Conservation (phyloP, 2,113 vertebrate genomes). For the Sialia sialis region DNA sequence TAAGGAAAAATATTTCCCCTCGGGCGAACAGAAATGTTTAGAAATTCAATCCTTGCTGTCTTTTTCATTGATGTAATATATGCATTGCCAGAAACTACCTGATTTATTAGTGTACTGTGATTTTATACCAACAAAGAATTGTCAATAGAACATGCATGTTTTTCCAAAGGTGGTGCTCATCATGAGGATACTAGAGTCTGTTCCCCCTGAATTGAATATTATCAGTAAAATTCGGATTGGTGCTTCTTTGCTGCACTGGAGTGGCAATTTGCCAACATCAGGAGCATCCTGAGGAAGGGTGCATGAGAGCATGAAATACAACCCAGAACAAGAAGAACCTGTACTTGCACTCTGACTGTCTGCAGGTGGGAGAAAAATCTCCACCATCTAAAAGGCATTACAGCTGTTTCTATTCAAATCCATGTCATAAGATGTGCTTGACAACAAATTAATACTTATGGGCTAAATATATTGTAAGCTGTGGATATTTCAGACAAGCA, state of each 20-base stretch:
- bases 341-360: not conserved
- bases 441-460: not conserved
- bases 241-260: not conserved
- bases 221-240: not conserved
- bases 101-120: not conserved
- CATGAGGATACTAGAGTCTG: fast-evolving
- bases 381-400: not conserved
- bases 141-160: not conserved
- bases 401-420: not conserved
- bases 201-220: fast-evolving
- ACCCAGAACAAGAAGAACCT: not conserved
- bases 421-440: not conserved
- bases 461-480: not conserved
- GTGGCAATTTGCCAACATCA: not conserved
- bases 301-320: not conserved
- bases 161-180: not conserved
- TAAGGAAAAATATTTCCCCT: not conserved
- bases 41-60: not conserved
- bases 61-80: not conserved
- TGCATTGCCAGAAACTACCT: not conserved
- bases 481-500: not conserved
- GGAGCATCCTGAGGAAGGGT: not conserved
- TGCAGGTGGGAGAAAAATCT: not conserved
- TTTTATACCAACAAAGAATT: not conserved
- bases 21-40: not conserved